Percentiles rank a stretch among this genome's conserved stretches.
These are phyloP conservation scores for Reticulitermes lucifugus DNA, from an alignment of 2,888 invertebrate species.

Conservation along the genomic window DNA sequence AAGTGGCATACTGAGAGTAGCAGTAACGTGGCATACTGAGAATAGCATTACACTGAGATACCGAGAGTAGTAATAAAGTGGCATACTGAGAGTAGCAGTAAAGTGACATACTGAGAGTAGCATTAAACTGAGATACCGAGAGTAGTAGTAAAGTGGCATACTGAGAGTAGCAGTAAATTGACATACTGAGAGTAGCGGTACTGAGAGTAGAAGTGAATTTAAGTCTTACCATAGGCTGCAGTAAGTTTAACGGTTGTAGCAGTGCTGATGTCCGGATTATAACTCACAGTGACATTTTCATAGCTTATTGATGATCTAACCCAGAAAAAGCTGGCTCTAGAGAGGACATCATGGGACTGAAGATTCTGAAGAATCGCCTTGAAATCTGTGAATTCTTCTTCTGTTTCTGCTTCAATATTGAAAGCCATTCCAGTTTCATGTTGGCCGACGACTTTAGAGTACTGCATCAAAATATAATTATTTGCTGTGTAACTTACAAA, in stretches of 20 bases:
- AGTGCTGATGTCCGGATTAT: not conserved
- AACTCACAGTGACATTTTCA: not conserved
- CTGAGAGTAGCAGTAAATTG: no score
- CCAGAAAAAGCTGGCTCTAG: not conserved
- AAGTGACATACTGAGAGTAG: no score
- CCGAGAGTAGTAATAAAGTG: no score
- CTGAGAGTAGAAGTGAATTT: no score
- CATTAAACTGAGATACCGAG: no score
- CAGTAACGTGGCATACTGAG: no score
- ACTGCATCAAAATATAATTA: not conserved
- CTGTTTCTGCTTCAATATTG: not conserved
- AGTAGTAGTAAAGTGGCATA: no score
- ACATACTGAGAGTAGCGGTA: no score
- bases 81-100: no score
- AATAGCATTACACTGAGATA: no score
- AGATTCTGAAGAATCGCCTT: not conserved
- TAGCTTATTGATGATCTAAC: not conserved
- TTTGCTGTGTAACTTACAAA: not conserved
- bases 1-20: no score
- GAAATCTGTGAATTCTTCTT: not conserved
- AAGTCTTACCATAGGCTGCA: not conserved
- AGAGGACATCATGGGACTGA: not conserved
- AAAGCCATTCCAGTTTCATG: not conserved
- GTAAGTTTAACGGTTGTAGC: not conserved
- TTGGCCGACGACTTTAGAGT: not conserved